phyloP scores from a whole-genome alignment of 92 coral and sea anemone species.

The Virgularia gustaviana region DNA sequence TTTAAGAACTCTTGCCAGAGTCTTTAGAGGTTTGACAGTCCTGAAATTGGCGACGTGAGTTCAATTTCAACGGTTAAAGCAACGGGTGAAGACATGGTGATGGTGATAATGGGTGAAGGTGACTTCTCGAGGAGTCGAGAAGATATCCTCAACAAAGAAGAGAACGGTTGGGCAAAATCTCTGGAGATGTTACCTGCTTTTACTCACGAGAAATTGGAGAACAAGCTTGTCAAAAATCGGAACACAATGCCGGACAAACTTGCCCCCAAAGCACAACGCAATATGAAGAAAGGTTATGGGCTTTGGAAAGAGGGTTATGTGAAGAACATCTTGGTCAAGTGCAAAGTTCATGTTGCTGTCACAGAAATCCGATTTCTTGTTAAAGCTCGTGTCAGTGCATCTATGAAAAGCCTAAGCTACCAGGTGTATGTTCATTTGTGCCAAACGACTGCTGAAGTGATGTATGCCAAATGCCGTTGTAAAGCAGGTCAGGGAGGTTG shows the following conservation, averaged over 20 bases:
- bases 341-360: conserved; percentile 4
- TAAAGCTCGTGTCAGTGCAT: conserved; percentile 49
- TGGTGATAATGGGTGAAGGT: too few relatives aligned
- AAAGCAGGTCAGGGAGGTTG: conserved; percentile 60
- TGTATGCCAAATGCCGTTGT: conserved; percentile 51
- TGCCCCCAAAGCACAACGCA: conserved; percentile 46
- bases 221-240: conserved; percentile 45
- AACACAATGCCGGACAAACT: conserved; percentile 44
- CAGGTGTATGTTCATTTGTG: conserved; percentile 47
- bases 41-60: too few relatives aligned
- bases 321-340: conserved; percentile 27
- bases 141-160: too few relatives aligned
- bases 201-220: conserved; percentile 40
- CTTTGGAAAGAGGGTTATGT: conserved; percentile 48
- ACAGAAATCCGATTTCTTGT: conserved; percentile 30
- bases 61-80: too few relatives aligned
- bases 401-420: conserved; percentile 51
- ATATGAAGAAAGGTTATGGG: conserved; percentile 51
- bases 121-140: too few relatives aligned
- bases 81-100: too few relatives aligned
- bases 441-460: conserved; percentile 23
- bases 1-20: too few relatives aligned
- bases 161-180: conserved; percentile 40
- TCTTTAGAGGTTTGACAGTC: too few relatives aligned
- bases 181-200: conserved; percentile 15